Evolutionary conservation across 1,140 invertebrate species (phyloP).

Genomic region (Anoplophora glabripennis): DNA sequence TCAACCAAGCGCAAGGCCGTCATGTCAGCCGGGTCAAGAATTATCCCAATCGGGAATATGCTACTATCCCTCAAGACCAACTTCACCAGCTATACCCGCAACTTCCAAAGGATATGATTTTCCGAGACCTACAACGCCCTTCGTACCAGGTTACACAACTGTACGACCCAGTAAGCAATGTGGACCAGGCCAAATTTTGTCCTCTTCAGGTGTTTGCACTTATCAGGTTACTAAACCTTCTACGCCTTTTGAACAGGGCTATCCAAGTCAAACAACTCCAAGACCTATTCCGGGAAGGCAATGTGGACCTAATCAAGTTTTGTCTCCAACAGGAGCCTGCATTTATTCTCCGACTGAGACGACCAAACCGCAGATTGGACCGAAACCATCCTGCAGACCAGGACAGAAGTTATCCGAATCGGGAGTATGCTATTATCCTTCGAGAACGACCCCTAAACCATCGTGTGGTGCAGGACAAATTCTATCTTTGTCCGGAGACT

Average conservation of each 20-base stretch:
- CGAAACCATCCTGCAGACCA: conserved; percentile 1
- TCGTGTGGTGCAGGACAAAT: no score
- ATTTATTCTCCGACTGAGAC: conserved; percentile 2
- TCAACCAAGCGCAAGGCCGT: background rate
- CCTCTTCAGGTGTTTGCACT: background rate
- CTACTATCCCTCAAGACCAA: no score
- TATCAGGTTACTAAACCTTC: background rate
- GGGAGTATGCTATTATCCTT: no score
- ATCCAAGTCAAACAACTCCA: conserved; percentile 9
- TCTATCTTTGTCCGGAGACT: no score
- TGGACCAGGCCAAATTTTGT: no score
- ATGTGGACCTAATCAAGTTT: background rate
- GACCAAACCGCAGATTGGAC: background rate
- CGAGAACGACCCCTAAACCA: no score
- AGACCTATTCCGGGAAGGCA: conserved; percentile 5
- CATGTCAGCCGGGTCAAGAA: background rate
- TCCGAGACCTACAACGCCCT: background rate
- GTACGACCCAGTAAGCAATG: background rate
- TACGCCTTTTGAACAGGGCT: background rate
- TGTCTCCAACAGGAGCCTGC: background rate
- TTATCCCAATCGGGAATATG: no score
- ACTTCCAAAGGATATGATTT: background rate
- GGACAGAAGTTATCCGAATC: background rate
- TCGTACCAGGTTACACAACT: background rate
- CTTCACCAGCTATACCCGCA: background rate